A percentile compares a stretch with the other conserved stretches of the same genome.
These are phyloP conservation scores for Plagiodera versicolora DNA, from an alignment of 2,888 invertebrate genomes.

Conservation along the genomic window DNA sequence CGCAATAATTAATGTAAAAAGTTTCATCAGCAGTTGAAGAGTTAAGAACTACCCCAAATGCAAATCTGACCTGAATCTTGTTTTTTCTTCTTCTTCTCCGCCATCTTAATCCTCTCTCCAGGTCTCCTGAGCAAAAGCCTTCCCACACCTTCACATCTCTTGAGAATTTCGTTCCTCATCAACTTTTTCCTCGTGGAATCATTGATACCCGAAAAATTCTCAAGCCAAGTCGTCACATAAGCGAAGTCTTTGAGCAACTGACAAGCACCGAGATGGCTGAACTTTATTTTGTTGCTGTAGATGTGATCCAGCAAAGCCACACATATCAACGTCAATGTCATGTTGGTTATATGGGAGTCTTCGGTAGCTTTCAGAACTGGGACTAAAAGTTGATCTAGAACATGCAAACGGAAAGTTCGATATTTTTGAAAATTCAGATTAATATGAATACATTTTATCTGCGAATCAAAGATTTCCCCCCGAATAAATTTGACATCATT, in stretches of 20 bases:
- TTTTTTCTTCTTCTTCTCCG: no score
- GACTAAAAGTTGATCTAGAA: conserved; percentile 71
- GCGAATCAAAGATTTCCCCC: no score
- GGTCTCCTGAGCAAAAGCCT: conserved; percentile 76
- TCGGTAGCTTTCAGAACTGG: conserved; percentile 78
- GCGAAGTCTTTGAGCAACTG: conserved; percentile 83
- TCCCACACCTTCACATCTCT: conserved; percentile 85
- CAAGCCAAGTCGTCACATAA: conserved; percentile 76
- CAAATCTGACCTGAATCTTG: conserved; percentile 26
- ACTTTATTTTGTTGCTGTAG: conserved; percentile 78
- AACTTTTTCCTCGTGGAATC: conserved; percentile 60
- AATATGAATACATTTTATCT: no score
- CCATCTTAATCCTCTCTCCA: conserved; percentile 81
- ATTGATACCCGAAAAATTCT: conserved; percentile 61
- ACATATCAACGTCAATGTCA: conserved; percentile 79
- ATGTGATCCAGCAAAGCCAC: conserved; percentile 89
- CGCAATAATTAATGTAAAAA: no score
- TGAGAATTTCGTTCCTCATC: conserved; percentile 65
- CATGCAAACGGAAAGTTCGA: no score
- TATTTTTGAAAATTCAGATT: no score
- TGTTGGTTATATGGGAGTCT: conserved; percentile 72
- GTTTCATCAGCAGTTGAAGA: no score
- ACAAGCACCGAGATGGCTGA: conserved; percentile 77
- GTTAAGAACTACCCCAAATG: neutral
- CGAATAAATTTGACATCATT: no score